Conservation (phyloP, 2,888 invertebrate species). For the Caenorhabditis angaria region DNA sequence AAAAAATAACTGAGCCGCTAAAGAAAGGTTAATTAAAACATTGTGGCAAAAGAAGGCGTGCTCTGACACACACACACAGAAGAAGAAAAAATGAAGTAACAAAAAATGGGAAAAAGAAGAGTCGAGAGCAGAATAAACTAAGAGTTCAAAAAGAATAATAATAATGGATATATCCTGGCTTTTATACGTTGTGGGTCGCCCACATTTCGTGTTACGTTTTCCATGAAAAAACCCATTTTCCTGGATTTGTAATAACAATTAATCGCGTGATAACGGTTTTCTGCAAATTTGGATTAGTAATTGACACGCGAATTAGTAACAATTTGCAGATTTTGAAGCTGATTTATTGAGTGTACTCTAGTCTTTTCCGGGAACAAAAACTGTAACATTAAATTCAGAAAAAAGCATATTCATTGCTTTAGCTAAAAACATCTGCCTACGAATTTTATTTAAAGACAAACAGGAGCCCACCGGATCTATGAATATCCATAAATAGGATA, state of each 20-base stretch:
- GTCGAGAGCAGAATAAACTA: slow-evolving; percentile 4
- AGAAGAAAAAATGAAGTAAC: no score
- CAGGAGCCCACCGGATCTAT: no score
- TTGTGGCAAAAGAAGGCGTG: slow-evolving; percentile 1
- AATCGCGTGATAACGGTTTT: background rate
- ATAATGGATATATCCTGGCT: background rate
- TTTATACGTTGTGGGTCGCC: slow-evolving; percentile 1
- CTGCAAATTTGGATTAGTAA: background rate
- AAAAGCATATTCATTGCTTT: no score
- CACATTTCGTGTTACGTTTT: background rate
- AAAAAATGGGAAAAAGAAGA: slow-evolving; percentile 1
- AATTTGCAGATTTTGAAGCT: no score
- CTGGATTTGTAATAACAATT: background rate
- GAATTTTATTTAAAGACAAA: no score
- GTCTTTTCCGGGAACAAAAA: no score
- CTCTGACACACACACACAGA: no score
- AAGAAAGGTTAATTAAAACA: slow-evolving; percentile 2
- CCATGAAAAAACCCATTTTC: background rate
- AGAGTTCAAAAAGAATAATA: background rate
- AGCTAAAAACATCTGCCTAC: no score
- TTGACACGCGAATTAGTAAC: background rate
- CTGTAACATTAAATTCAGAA: no score
- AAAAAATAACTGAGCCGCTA: background rate
- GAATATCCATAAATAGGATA: no score
- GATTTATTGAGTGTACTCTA: no score